Evolutionary conservation across 2,113 vertebrate species (phyloP).

Genomic region (Pomatorhinus ruficollis): DNA sequence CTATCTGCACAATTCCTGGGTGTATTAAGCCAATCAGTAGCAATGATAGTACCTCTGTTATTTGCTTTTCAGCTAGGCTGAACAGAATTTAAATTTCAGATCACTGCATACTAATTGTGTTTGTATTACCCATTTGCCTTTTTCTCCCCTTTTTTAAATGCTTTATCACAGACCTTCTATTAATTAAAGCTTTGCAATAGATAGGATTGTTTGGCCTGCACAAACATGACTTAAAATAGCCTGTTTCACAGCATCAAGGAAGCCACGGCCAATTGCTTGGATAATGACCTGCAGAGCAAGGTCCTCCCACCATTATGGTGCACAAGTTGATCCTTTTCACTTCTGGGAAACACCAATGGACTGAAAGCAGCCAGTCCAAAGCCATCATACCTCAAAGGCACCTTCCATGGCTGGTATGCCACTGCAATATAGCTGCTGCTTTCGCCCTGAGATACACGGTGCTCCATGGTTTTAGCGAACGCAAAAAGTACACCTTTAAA

Average conservation of each 20-base stretch:
- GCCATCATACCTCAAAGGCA: not conserved
- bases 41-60: conserved; percentile 46
- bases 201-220: not conserved
- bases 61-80: conserved; percentile 23
- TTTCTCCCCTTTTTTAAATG: not conserved
- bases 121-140: conserved; percentile 7
- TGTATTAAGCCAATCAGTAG: conserved; percentile 43
- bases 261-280: not conserved
- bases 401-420: not conserved
- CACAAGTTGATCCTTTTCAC: not conserved
- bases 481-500: not conserved
- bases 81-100: conserved; percentile 46
- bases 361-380: not conserved
- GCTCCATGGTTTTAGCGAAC: not conserved
- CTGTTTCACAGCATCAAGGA: not conserved
- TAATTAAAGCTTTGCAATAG: conserved; percentile 3
- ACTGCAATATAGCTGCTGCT: not conserved
- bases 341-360: not conserved
- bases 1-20: not conserved
- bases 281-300: not conserved
- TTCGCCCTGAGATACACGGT: not conserved
- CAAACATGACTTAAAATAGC: not conserved
- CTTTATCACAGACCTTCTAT: not conserved
- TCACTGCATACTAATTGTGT: conserved; percentile 8
- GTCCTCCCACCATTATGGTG: not conserved